Percentiles rank a stretch among this genome's conserved stretches.
phyloP scores from a whole-genome alignment of 2,888 invertebrate genomes.

The Netelia melanura region DNA sequence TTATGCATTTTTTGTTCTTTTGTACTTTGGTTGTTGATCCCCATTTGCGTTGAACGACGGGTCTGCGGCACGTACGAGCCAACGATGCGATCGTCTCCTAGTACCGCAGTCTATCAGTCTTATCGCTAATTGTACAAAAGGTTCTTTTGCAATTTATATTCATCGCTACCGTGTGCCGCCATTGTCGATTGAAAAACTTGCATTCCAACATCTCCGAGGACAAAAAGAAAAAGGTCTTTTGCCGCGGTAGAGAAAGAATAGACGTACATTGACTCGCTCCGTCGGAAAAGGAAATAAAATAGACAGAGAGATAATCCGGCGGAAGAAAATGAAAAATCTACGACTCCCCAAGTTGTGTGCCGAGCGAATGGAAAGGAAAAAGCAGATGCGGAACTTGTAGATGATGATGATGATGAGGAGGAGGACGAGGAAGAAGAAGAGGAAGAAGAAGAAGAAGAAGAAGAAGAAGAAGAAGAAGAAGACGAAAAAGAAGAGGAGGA shows the following conservation, averaged over 20 bases:
- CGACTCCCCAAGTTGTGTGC: conserved; percentile 49
- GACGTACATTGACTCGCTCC: conserved; percentile 47
- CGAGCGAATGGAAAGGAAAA: conserved; percentile 41
- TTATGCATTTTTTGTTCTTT: conserved; percentile 7
- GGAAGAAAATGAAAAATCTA: conserved; percentile 11
- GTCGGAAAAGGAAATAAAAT: neutral
- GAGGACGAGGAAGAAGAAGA: conserved; percentile 4
- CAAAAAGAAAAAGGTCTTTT: conserved; percentile 18
- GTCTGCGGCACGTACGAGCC: neutral
- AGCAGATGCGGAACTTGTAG: no score
- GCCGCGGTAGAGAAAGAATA: neutral
- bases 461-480: conserved; percentile 50
- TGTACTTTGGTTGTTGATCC: neutral
- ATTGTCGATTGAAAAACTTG: conserved; percentile 41
- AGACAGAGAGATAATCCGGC: conserved; percentile 19
- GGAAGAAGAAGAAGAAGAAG: neutral
- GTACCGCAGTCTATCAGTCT: neutral
- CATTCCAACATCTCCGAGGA: conserved; percentile 59
- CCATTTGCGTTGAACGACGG: neutral
- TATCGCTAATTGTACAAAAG: conserved; percentile 1
- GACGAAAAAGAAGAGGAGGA: conserved; percentile 52
- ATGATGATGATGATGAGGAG: no score
- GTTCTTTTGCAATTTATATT: neutral
- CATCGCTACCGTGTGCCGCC: neutral
- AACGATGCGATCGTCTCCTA: neutral